Evolutionary conservation across 1,140 invertebrate species (phyloP), one percentile per base, ranked within the genome.

Genomic region (Zelostemma sp.): DNA sequence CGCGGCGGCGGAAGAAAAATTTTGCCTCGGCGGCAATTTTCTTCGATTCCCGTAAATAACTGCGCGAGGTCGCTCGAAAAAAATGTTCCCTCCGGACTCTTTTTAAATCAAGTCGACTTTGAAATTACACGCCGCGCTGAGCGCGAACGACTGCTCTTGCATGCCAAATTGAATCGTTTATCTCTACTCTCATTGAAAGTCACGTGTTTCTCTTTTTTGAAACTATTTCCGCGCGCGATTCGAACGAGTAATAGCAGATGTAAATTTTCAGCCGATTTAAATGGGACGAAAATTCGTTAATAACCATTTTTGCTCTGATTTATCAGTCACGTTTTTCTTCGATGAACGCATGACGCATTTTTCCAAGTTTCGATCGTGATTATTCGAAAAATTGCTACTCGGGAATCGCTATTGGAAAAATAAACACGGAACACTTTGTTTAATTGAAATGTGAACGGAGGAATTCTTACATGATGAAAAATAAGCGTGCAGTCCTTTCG

Each of bases 401-500:
- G n/a, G n/a, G n/a, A 25, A 25, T 25, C 21, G 21, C 8, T 3
- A 25, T 25, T 35, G 6, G 11, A 35, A 35, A 35, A n/a, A 35
- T 4, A 25, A 25, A 15, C 31, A 14, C 35, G 38, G n/a, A 56
- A 31, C 38, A 4, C 11, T 12, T 5, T 40, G 38, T 25, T 25
- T 8, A 25, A 25, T 25, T 25, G 21, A 25, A 25, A 25, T 8
- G 21, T 25, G 8, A 25, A 25, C 21, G 11, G 3, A 3, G 12
- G 54, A 58, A 57, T 35, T 47, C 35, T 45, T 48, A 61, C 15
- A n/a, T n/a, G n/a, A 51, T 61, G 60, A 56, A 65, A 65, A 49
- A 58, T 6, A 19, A 35, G 25, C 9, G 43, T 38, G 35, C 57
- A 53, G 54, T 49, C 21, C 35, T 47, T 28, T 59, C 55, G 58